phyloP scores from a whole-genome alignment of 2,113 vertebrate genomes.

The Sturnus vulgaris region DNA sequence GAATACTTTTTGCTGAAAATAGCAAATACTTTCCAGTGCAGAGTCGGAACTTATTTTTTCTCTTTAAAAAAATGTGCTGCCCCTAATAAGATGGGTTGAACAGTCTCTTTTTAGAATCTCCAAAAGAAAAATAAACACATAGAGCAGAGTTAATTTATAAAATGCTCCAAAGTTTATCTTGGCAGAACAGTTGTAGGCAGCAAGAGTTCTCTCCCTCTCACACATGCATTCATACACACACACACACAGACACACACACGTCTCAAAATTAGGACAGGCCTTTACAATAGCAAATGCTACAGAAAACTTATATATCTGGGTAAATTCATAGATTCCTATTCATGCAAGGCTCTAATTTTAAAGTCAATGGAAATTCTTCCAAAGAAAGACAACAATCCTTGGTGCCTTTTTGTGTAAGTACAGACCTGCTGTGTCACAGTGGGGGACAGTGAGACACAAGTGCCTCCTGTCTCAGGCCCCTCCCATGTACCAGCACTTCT shows the following conservation, averaged over 20 bases:
- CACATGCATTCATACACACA: not conserved
- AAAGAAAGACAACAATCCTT: not conserved
- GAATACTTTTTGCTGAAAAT: conserved; percentile 61
- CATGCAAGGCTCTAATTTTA: not conserved
- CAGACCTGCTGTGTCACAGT: not conserved
- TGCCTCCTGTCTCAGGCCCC: not conserved
- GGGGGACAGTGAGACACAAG: accelerated
- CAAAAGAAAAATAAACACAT: conserved; percentile 72
- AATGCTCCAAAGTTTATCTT: conserved; percentile 69
- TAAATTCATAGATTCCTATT: not conserved
- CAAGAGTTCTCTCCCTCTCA: conserved; percentile 46
- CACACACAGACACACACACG: not conserved
- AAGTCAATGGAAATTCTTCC: not conserved
- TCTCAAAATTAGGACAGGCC: not conserved
- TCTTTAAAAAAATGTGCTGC: conserved; percentile 50
- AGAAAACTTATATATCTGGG: not conserved
- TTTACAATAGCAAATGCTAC: not conserved
- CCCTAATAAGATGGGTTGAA: conserved; percentile 60
- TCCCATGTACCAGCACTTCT: not conserved
- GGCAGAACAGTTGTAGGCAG: conserved; percentile 60
- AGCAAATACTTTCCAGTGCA: conserved; percentile 59
- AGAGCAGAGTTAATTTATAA: conserved; percentile 75
- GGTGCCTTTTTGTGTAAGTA: not conserved
- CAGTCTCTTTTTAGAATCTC: conserved; percentile 70
- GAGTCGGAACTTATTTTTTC: conserved; percentile 51